Conservation (phyloP, 2,113 vertebrate genomes). For the Craseonycteris thonglongyai region DNA sequence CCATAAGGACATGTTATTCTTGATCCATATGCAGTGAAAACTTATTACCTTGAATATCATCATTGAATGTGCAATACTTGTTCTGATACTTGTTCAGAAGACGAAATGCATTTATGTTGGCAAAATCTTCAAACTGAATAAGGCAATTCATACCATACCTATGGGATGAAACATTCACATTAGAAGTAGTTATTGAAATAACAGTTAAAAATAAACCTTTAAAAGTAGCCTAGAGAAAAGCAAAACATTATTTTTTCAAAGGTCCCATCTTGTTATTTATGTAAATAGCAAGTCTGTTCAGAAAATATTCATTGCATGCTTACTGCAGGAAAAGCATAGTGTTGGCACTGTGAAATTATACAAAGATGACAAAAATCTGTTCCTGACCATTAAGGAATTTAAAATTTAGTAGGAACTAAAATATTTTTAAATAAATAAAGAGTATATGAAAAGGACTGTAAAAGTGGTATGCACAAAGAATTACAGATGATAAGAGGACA, state of each 20-base stretch:
- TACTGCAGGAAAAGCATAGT: not conserved
- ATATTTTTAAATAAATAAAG: not conserved
- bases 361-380: not conserved
- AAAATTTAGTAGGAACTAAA: constrained; percentile 22
- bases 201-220: constrained; percentile 6
- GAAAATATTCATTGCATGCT: not conserved
- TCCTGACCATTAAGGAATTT: not conserved
- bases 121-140: constrained; percentile 99
- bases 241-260: constrained; percentile 19
- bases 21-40: not conserved
- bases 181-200: constrained; percentile 23
- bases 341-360: not conserved
- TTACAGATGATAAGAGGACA: not conserved
- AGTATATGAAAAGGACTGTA: not conserved
- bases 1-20: not conserved
- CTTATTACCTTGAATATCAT: constrained; percentile 96
- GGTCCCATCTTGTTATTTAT: not conserved
- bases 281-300: not conserved
- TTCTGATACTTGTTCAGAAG: constrained; percentile 93
- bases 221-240: not conserved
- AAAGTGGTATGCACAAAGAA: not conserved
- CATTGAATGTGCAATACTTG: constrained; percentile 97
- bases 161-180: constrained; percentile 49
- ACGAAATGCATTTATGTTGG: constrained; percentile 95
- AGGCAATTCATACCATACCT: constrained; percentile 95